phyloP scores from a whole-genome alignment of 2,113 vertebrate genomes.

The Phoxinus phoxinus region DNA sequence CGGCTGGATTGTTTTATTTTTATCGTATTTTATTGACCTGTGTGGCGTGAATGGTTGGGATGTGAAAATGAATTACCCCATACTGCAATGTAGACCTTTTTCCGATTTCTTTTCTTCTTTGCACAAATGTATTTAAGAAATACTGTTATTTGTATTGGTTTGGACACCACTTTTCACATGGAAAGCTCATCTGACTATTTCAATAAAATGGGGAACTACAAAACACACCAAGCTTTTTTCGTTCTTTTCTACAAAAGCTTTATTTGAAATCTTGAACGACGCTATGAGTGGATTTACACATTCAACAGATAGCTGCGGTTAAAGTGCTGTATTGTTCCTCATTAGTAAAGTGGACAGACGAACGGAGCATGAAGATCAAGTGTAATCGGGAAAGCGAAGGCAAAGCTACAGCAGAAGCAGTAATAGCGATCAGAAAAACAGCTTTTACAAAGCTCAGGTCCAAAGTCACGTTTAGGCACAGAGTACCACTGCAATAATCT shows the following conservation, averaged over 20 bases:
- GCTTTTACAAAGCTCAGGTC: conserved; percentile 52
- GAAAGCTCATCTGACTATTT: conserved; percentile 90
- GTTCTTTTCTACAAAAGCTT: conserved; percentile 25
- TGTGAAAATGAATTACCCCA: conserved; percentile 88
- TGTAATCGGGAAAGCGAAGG: conserved; percentile 42
- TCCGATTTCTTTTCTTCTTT: conserved; percentile 78
- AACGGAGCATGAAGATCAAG: conserved; percentile 26
- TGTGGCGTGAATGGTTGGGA: conserved; percentile 83
- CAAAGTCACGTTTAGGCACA: conserved; percentile 54
- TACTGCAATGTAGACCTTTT: conserved; percentile 87
- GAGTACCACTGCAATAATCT: conserved; percentile 51
- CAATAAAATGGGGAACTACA: conserved; percentile 97
- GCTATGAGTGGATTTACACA: conserved; percentile 44
- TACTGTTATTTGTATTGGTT: conserved; percentile 84
- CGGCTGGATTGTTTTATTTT: conserved; percentile 64
- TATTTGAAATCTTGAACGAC: conserved; percentile 40
- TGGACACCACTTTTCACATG: conserved; percentile 83
- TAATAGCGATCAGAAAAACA: conserved; percentile 35
- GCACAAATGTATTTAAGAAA: conserved; percentile 97
- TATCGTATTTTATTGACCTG: conserved; percentile 79
- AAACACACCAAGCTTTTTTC: conserved; percentile 38
- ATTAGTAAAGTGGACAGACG: conserved; percentile 10
- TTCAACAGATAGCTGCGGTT: conserved; percentile 51
- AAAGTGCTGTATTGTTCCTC: conserved; percentile 59
- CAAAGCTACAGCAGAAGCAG: conserved; percentile 43